Conservation (phyloP, 2,888 invertebrate species). For the Torymus tubicola region DNA sequence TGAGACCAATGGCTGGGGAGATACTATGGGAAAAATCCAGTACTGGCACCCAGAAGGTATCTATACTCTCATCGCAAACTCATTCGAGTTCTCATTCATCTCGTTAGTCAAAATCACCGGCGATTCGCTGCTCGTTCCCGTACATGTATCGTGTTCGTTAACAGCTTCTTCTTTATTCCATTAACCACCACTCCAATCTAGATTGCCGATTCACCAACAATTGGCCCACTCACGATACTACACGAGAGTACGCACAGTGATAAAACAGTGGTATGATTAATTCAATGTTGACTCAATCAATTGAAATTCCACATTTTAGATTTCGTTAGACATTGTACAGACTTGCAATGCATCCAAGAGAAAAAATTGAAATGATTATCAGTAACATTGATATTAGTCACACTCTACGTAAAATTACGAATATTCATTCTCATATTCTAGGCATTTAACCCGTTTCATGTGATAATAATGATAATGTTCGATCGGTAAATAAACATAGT, state of each 20-base stretch:
- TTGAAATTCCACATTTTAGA: background rate
- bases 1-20: constrained; percentile 66
- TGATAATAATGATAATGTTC: no score
- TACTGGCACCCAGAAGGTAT: constrained; percentile 75
- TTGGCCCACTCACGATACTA: background rate
- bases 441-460: no score
- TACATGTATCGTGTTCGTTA: no score
- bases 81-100: no score
- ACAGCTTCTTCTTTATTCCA: background rate
- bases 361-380: no score
- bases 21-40: constrained; percentile 73
- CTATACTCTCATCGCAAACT: constrained; percentile 2
- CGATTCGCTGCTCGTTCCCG: no score
- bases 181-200: background rate
- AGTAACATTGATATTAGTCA: no score
- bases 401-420: no score
- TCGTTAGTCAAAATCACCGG: no score
- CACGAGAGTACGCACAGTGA: background rate
- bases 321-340: background rate
- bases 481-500: background rate
- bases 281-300: constrained; percentile 10
- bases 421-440: no score
- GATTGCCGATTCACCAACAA: background rate
- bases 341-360: no score
- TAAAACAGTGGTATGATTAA: constrained; percentile 23